Evolutionary conservation across 1,140 invertebrate species (phyloP).

Genomic region (Dendrolimus kikuchii): DNA sequence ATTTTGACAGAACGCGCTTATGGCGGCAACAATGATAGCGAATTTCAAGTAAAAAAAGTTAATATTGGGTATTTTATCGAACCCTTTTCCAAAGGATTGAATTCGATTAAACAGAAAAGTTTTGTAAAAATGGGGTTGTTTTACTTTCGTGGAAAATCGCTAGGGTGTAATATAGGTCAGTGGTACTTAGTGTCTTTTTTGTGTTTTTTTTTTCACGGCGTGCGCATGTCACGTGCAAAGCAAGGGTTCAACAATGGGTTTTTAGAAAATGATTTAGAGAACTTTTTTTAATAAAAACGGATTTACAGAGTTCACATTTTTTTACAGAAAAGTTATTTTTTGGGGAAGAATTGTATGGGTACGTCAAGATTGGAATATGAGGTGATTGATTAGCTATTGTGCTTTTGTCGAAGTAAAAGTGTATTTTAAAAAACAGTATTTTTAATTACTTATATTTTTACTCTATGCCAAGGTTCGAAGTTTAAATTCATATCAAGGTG

Average conservation of each 20-base stretch:
- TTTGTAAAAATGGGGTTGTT: constrained; percentile 51
- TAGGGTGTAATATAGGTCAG: constrained; percentile 58
- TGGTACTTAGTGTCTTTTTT: constrained; percentile 37
- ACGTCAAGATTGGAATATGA: constrained; percentile 37
- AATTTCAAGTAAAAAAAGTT: constrained; percentile 37
- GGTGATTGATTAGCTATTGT: constrained; percentile 53
- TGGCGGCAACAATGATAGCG: constrained; percentile 53
- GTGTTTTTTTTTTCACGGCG: constrained; percentile 40
- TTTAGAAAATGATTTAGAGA: constrained; percentile 64
- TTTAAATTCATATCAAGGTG: too few species aligned
- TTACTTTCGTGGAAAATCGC: constrained; percentile 54
- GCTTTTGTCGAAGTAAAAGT: constrained; percentile 4
- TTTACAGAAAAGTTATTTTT: constrained; percentile 33
- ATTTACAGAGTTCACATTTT: constrained; percentile 47
- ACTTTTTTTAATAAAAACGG: constrained; percentile 26
- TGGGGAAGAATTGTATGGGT: constrained; percentile 24
- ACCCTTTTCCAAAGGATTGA: constrained; percentile 69
- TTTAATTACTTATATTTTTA: too few species aligned
- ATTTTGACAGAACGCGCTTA: constrained; percentile 67
- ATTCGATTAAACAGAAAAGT: constrained; percentile 61
- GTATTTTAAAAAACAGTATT: neutral
- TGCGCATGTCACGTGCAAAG: constrained; percentile 58
- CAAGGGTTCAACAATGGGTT: constrained; percentile 60
- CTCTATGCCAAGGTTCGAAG: too few species aligned
- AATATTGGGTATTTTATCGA: constrained; percentile 55